These are phyloP conservation scores for Allygus modestus DNA, from an alignment of 2,888 invertebrate species.

Conservation along the genomic window DNA sequence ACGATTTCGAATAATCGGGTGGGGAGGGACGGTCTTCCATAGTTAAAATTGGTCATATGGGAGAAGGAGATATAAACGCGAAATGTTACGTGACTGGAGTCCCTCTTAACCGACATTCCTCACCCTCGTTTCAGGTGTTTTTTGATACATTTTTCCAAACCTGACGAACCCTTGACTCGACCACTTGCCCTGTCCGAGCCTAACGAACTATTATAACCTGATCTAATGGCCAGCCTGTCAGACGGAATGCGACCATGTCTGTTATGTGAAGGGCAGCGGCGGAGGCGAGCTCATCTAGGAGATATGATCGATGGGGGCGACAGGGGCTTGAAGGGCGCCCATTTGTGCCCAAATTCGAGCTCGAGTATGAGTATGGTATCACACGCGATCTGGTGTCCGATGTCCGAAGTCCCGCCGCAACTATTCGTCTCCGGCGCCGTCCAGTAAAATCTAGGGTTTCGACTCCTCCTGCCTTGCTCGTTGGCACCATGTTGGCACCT, in stretches of 20 bases:
- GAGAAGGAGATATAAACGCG: no score
- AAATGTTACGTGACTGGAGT: no score
- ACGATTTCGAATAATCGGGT: no score
- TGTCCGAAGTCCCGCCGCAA: not conserved
- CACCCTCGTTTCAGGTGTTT: no score
- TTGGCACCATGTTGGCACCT: not conserved
- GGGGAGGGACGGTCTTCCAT: no score
- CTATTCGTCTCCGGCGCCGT: slow-evolving; percentile 4
- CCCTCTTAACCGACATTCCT: no score
- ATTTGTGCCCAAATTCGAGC: slow-evolving; percentile 14
- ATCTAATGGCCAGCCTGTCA: not conserved
- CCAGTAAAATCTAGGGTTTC: slow-evolving; percentile 10
- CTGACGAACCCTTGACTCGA: no score
- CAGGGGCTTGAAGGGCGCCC: slow-evolving; percentile 15
- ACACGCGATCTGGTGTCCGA: slow-evolving; percentile 17
- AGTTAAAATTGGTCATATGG: no score
- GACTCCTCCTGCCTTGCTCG: not conserved
- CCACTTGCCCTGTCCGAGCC: not conserved
- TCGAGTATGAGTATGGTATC: not conserved
- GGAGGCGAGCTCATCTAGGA: not conserved
- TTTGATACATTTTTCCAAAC: no score
- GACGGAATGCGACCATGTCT: not conserved
- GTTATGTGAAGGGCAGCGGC: not conserved
- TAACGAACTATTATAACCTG: not conserved
- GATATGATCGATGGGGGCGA: slow-evolving; percentile 39